Conservation (phyloP, 2,888 invertebrate species). For the Parnassius mnemosyne region DNA sequence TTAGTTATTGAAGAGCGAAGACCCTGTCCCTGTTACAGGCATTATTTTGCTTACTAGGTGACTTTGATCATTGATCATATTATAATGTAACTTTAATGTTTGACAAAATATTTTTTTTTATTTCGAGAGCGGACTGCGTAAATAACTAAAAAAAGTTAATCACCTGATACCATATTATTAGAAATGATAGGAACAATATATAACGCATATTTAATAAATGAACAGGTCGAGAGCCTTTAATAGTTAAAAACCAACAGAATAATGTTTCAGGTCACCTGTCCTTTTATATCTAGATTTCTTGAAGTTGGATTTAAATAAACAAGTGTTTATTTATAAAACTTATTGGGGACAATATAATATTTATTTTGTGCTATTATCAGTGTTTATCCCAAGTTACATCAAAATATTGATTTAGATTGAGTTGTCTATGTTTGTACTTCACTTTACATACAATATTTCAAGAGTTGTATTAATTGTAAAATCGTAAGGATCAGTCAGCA, state of each 20-base stretch:
- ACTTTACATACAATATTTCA: not conserved
- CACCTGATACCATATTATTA: constrained; percentile 15
- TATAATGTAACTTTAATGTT: no score
- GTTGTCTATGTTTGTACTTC: constrained; percentile 4
- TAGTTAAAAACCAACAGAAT: not conserved
- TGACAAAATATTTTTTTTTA: no score
- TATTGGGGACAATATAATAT: not conserved
- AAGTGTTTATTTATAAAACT: constrained; percentile 4
- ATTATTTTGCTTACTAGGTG: no score
- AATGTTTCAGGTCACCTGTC: not conserved
- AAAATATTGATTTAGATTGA: constrained; percentile 6
- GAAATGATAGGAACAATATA: constrained; percentile 3
- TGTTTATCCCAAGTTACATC: not conserved
- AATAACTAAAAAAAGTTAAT: no score
- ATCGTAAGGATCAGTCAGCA: no score
- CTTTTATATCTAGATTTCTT: not conserved
- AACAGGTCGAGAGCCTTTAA: not conserved
- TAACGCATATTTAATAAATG: constrained; percentile 6
- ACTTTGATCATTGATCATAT: no score
- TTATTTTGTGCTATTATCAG: constrained; percentile 10
- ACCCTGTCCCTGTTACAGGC: no score
- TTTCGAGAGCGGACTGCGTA: no score
- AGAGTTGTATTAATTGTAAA: no score
- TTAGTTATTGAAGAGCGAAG: no score
- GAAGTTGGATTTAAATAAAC: constrained; percentile 1